Base-by-base conservation (phyloP, 2,797 vertebrate species). In the Diceros bicornis region DNA sequence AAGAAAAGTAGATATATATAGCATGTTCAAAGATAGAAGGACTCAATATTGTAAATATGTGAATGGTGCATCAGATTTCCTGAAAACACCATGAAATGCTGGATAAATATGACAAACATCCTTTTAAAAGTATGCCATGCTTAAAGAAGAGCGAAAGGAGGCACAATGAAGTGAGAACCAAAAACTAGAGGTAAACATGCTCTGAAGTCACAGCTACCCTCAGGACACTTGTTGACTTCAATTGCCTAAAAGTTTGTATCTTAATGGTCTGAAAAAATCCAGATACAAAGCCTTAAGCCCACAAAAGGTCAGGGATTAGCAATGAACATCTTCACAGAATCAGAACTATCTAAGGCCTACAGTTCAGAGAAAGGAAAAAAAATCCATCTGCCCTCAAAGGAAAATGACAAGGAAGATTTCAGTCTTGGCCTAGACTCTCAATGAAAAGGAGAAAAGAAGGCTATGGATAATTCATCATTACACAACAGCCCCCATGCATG, bases 41-140 rank as follows among this genome's bases (percentile, higher is more conserved):
- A 86, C 82, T 88, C 27, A 78, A 81, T 71, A 83, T 21, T 91
- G n/a, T 47, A 94, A 88, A 57, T 96, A 88, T 27, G 52, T 92
- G 64, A 93, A 81, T 41, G 25, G 18, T 84, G 1, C 1, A 78
- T 86, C 79, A 86, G 32, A 69, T 64, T 95, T 95, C 16, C 37
- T 66, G 57, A 91, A 91, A 88, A 77, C 20, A 83, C 32, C 34
- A 57, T 44, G 25, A 78, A 96, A 84, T 84, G 23, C 27, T 94
- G 61, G 68, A 59, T 86, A 78, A 94, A 66, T 64, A 77, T 50
- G 32, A 78, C 64, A 72, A 69, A 34, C 6, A 57, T 93, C 55
- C 47, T 77, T 87, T 83, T 78, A 88, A 82, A 94, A 84, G 64
- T 68, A 84, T 44, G 20, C 13, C 4, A 82, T 17, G 18, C 5